These are phyloP conservation scores for Chaitophorus viminalis DNA, from an alignment of 2,888 invertebrate genomes.

Conservation along the genomic window DNA sequence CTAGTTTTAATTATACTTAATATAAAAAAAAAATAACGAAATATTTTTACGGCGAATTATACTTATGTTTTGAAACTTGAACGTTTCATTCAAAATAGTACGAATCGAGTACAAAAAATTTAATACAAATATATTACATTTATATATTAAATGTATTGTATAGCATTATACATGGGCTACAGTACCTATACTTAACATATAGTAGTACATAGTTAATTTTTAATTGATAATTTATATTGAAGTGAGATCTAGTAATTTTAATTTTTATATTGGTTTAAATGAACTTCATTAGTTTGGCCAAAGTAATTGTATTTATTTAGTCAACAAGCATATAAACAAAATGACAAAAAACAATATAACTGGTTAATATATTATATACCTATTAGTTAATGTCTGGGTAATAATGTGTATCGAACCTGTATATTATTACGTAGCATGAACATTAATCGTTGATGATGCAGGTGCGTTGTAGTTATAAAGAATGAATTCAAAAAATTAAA, in stretches of 20 bases:
- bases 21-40: not conserved
- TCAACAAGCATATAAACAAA: not conserved
- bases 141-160: too few species aligned
- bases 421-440: not conserved
- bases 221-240: too few species aligned
- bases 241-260: too few species aligned
- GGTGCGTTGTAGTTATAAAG: not conserved
- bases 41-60: not conserved
- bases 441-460: not conserved
- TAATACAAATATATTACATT: not conserved
- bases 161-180: too few species aligned
- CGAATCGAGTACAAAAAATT: not conserved
- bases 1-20: not conserved
- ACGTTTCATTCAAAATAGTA: not conserved
- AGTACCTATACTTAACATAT: too few species aligned
- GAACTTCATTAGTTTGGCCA: not conserved
- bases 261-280: too few species aligned
- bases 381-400: not conserved
- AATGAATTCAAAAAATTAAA: conserved; percentile 19
- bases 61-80: too few species aligned
- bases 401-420: not conserved
- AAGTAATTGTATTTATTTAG: not conserved
- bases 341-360: not conserved
- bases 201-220: too few species aligned
- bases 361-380: not conserved